Base-by-base conservation (phyloP, 2,797 vertebrate genomes). In the Notamacropus eugenii region DNA sequence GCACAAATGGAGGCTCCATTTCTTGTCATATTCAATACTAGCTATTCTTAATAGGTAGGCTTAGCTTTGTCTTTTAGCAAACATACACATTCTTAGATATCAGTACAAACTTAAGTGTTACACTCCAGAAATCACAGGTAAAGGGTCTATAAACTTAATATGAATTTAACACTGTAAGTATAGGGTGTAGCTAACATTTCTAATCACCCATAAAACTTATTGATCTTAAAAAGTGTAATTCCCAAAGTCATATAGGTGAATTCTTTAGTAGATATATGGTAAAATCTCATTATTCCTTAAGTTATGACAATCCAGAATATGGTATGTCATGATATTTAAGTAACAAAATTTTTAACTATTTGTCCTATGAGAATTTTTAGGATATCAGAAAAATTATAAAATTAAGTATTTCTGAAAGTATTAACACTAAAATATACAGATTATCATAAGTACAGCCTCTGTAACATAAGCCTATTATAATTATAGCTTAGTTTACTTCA, bases 181-280 rank as follows among this genome's bases (percentile, higher is more conserved):
- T 1, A 93, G 12, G 91, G n/a, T 91, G 74, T 5, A 1, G 10
- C 91, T 95, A 97, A 55, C 22, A 62, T 94, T 97, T 94, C 93
- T 96, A 97, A 92, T 74, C 31, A 74, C 10, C 19, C 50, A 94
- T 50, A 95, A 27, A 74, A 24, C 87, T 94, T 91, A 93, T 12
- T n/a, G 14, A 94, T 62, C 94, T 92, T 95, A 52, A 93, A 93
- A 2, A 56, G 52, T 92, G 6, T 16, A 95, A 28, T 92, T 95
- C 92, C 62, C 87, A 95, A 95, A 95, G 74, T 87, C 40, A 90
- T 90, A 8, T 34, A 95, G 62, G 27, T 93, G 54, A 87, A 93
- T 92, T 40, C 28, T 92, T 95, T 67, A 95, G 59, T 57, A 46
- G 24, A 62, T 92, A 87, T 92, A 93, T 90, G 92, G 90, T 11